These are phyloP conservation scores for Urocyon cinereoargenteus DNA, from an alignment of 2,797 vertebrate species.

Conservation along the genomic window DNA sequence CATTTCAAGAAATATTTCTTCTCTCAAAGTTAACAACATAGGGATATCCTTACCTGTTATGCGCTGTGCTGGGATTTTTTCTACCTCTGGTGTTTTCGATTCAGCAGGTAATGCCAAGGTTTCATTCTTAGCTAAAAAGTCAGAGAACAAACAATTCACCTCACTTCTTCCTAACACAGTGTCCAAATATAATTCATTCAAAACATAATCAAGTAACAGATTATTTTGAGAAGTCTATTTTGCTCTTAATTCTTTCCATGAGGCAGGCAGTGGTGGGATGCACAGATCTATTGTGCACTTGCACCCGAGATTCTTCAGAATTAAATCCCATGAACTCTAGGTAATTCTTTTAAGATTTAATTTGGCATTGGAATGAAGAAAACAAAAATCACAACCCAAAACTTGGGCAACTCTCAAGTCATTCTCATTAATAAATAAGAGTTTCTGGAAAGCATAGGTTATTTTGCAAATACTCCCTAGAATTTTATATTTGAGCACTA, in stretches of 20 bases:
- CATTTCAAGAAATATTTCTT: slow-evolving; percentile 36
- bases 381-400: neutral
- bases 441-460: slow-evolving; percentile 19
- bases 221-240: neutral
- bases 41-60: slow-evolving; percentile 85
- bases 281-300: neutral
- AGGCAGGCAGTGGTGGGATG: neutral
- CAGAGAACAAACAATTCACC: slow-evolving; percentile 57
- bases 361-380: slow-evolving; percentile 12
- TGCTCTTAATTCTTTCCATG: neutral
- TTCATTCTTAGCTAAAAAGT: slow-evolving; percentile 87
- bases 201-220: slow-evolving; percentile 17
- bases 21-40: neutral
- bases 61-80: slow-evolving; percentile 85
- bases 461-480: neutral
- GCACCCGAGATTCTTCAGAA: slow-evolving; percentile 38
- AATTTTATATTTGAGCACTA: slow-evolving; percentile 45
- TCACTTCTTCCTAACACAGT: slow-evolving; percentile 19
- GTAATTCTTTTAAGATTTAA: slow-evolving; percentile 38
- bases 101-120: slow-evolving; percentile 86
- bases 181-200: neutral
- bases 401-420: neutral
- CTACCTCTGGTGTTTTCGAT: slow-evolving; percentile 88
- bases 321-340: neutral
- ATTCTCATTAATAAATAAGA: slow-evolving; percentile 17